phyloP scores from a whole-genome alignment of 2,888 invertebrate genomes.

The Calameuta idolon region DNA sequence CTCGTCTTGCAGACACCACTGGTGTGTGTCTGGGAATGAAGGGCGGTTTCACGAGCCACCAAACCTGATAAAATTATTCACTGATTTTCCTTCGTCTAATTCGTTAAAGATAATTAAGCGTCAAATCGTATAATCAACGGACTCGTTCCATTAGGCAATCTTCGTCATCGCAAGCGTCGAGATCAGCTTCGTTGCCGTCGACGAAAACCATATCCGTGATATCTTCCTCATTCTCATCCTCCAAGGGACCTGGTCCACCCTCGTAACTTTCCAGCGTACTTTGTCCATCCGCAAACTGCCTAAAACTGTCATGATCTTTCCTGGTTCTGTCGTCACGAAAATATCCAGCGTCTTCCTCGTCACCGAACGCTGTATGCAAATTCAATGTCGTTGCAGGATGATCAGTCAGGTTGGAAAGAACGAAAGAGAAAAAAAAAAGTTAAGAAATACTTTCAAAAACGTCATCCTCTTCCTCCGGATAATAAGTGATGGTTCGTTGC shows the following conservation, averaged over 20 bases:
- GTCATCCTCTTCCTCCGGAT: not conserved
- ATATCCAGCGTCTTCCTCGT: not conserved
- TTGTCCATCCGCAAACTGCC: not conserved
- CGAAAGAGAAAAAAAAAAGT: not conserved
- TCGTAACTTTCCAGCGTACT: not conserved
- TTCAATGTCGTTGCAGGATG: not conserved
- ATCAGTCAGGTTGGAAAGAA: not conserved
- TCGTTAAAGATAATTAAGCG: not conserved
- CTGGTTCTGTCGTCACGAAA: not conserved
- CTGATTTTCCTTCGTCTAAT: not conserved
- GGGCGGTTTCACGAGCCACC: conserved; percentile 32
- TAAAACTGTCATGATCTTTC: not conserved
- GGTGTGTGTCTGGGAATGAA: conserved; percentile 15
- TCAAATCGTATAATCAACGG: not conserved
- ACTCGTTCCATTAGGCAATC: conserved; percentile 36
- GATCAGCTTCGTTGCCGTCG: conserved; percentile 37
- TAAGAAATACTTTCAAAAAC: not conserved
- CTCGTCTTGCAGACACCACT: conserved; percentile 19
- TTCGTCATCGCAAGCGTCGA: conserved; percentile 32
- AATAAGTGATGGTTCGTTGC: not conserved
- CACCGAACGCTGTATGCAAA: not conserved
- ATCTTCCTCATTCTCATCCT: not conserved
- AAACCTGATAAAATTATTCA: conserved; percentile 26
- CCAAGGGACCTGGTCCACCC: not conserved
- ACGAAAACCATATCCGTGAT: conserved; percentile 30